Evolutionary conservation across 2,888 invertebrate genomes (phyloP), one percentile per base, ranked within the genome.

Genomic region (Acleris literana): DNA sequence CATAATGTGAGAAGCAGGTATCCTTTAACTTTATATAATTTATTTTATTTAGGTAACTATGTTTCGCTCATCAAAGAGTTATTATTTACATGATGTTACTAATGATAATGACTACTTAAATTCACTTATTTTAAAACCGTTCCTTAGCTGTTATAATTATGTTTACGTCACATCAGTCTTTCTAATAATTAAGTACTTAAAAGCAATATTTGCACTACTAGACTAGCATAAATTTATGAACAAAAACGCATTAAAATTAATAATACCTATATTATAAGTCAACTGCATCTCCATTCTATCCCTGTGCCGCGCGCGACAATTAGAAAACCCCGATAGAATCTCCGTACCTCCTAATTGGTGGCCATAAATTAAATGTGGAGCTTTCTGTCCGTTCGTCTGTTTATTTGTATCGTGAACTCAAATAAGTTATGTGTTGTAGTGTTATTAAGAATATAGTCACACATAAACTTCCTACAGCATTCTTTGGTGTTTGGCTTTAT

Each of bases 331-430:
- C 74, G 87, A 89, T 88, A 81, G 74, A 78, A 89, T 90, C 88
- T 76, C 65, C 74, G 74, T 76, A 76, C 79, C 78, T 79, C 80
- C 90, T 91, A 91, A 91, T 90, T 91, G 90, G 88, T 76, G 79
- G 72, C 78, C 84, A 85, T 91, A 90, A 90, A 91, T 90, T 82
- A 77, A 72, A 56, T 48, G 66, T 68, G 55, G 53, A 64, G 74
- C 76, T 79, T 75, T 78, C 74, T 68, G 70, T 76, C 70, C 73
- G 78, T 80, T 74, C 78, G 81, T 82, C 63, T 64, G 63, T 69
- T 70, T 70, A 70, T 72, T 72, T 70, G 70, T 63, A 61, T 48
- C 70, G 44, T 29, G 33, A 63, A 63, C 44, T 44, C 16, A 48
- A 66, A 66, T 66, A 62, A 57, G 60, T 61, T 49, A 65, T 64